phyloP scores from a whole-genome alignment of 2,888 invertebrate species.

The Polydrusus cervinus region DNA sequence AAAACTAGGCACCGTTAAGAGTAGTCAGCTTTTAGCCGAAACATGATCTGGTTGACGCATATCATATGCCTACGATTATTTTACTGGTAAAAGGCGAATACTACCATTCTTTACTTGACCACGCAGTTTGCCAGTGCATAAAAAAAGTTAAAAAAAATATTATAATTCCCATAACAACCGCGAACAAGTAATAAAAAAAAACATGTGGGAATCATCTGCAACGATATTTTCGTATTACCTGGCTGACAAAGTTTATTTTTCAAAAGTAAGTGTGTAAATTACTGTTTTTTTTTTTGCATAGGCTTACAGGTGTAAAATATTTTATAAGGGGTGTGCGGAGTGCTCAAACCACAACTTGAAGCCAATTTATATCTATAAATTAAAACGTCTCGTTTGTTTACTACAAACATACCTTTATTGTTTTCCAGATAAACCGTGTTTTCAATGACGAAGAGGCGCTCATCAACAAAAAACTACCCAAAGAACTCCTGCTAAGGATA shows the following conservation, averaged over 20 bases:
- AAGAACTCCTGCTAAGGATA: constrained; percentile 94
- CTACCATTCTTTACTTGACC: neutral
- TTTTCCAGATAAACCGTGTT: constrained; percentile 80
- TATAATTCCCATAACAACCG: neutral
- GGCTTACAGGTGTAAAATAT: no score
- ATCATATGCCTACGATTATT: neutral
- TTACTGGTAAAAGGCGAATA: constrained; percentile 14
- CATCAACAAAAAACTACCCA: constrained; percentile 96
- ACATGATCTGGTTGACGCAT: neutral
- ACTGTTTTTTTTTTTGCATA: no score
- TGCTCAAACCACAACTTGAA: no score
- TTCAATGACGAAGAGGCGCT: constrained; percentile 88
- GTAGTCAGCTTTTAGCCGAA: constrained; percentile 18
- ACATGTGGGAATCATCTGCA: constrained; percentile 31
- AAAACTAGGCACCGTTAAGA: neutral
- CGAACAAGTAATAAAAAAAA: neutral
- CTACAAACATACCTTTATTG: no score
- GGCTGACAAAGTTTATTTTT: constrained; percentile 15
- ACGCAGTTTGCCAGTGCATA: neutral
- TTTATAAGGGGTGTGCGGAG: no score
- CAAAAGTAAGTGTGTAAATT: constrained; percentile 15
- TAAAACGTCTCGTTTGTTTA: no score
- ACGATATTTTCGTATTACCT: constrained; percentile 20
- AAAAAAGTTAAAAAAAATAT: neutral
- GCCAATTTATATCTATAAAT: no score